These are phyloP conservation scores for Octonoba sinensis DNA, from an alignment of 2,888 invertebrate genomes.

Conservation along the genomic window DNA sequence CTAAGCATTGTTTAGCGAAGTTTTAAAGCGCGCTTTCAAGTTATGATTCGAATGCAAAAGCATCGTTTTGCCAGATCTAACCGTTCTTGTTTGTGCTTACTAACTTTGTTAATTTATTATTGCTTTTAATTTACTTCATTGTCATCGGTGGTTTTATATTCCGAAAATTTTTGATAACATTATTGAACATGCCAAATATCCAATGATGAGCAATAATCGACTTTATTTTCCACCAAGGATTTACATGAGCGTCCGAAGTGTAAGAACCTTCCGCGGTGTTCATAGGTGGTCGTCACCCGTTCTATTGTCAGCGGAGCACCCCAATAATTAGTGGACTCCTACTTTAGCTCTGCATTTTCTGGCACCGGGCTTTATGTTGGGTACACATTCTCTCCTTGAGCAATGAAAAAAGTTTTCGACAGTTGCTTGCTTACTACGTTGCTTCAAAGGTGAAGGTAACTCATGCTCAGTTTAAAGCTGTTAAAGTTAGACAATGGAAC, in stretches of 20 bases:
- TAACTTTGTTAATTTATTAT: too few relatives aligned
- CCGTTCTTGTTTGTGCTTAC: too few relatives aligned
- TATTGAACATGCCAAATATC: too few relatives aligned
- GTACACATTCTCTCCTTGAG: slow-evolving; percentile 60
- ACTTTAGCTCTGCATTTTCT: slow-evolving; percentile 64
- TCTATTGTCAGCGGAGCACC: slow-evolving; percentile 48
- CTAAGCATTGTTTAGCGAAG: slow-evolving; percentile 42
- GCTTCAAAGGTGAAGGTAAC: slow-evolving; percentile 63
- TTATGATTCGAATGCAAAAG: slow-evolving; percentile 2
- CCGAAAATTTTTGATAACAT: too few relatives aligned
- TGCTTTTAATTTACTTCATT: too few relatives aligned
- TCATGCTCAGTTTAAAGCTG: slow-evolving; percentile 61
- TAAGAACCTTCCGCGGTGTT: slow-evolving; percentile 20
- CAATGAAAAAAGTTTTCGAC: slow-evolving; percentile 50
- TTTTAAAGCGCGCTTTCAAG: slow-evolving; percentile 7
- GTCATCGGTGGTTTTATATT: too few relatives aligned
- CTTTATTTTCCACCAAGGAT: not conserved
- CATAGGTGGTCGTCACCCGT: slow-evolving; percentile 29
- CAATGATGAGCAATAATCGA: too few relatives aligned
- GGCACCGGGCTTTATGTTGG: slow-evolving; percentile 61
- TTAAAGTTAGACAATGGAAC: slow-evolving; percentile 62
- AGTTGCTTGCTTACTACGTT: slow-evolving; percentile 62
- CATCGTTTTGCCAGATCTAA: too few relatives aligned
- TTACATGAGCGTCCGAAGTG: not conserved
- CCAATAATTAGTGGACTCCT: slow-evolving; percentile 64